These are phyloP conservation scores for Tragelaphus buxtoni DNA, from an alignment of 2,113 vertebrate species.

Conservation along the genomic window DNA sequence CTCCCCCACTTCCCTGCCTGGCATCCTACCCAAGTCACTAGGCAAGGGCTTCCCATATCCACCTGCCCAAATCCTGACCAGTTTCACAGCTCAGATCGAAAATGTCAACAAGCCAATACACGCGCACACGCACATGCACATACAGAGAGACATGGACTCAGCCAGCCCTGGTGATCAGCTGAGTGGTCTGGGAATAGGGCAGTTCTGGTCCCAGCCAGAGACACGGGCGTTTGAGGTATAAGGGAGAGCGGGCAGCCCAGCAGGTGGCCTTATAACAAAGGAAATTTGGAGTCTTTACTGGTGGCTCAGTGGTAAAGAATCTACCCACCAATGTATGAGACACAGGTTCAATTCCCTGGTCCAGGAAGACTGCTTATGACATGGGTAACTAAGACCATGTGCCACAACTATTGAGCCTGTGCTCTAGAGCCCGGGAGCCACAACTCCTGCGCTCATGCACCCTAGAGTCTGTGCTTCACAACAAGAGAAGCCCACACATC, in stretches of 20 bases:
- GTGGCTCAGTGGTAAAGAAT: neutral
- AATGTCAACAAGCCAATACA: neutral
- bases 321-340: neutral
- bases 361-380: neutral
- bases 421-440: neutral
- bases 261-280: neutral
- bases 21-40: neutral
- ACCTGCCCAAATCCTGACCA: neutral
- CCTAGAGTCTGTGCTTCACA: neutral
- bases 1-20: neutral
- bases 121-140: neutral
- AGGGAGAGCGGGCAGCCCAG: neutral
- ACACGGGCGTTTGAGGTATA: neutral
- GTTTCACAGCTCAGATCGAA: neutral
- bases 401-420: neutral
- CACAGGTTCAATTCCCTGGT: neutral
- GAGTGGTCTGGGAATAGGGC: neutral
- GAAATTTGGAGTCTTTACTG: neutral
- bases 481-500: neutral
- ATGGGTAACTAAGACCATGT: fast-evolving
- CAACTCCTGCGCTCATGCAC: neutral
- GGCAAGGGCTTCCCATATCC: neutral
- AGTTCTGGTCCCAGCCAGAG: neutral
- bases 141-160: neutral
- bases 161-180: neutral